Evolutionary conservation across 2,113 vertebrate species (phyloP).

Genomic region (Vimba vimba): DNA sequence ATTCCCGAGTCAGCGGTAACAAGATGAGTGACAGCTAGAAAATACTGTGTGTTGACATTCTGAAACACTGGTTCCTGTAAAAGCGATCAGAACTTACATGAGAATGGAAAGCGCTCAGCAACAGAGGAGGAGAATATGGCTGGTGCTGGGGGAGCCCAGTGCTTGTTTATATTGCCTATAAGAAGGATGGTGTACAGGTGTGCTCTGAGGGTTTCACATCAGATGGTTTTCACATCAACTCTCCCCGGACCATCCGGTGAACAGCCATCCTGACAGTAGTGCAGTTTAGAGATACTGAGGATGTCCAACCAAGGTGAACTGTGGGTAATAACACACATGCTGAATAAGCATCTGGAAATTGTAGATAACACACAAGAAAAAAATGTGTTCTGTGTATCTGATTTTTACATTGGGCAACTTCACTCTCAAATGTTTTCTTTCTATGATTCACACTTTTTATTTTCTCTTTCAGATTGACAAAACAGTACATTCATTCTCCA

Average conservation of each 20-base stretch:
- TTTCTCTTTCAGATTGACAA: no score
- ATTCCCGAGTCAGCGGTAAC: background rate
- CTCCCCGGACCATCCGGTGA: slow-evolving; percentile 22
- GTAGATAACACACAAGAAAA: slow-evolving; percentile 5
- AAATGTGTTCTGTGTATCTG: background rate
- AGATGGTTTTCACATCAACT: slow-evolving; percentile 56
- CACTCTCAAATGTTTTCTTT: slow-evolving; percentile 7
- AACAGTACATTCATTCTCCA: no score
- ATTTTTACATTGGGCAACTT: background rate
- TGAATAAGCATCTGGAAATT: slow-evolving; percentile 1
- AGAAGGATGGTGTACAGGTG: slow-evolving; percentile 38
- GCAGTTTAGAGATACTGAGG: slow-evolving; percentile 22
- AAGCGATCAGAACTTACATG: slow-evolving; percentile 2
- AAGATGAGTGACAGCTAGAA: background rate
- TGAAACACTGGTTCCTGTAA: slow-evolving; percentile 3
- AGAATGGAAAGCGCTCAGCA: slow-evolving; percentile 17
- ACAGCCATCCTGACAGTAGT: slow-evolving; percentile 8
- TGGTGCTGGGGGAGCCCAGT: background rate
- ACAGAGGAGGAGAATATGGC: background rate
- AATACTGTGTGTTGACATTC: background rate
- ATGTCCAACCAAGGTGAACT: slow-evolving; percentile 11
- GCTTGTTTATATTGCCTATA: slow-evolving; percentile 34
- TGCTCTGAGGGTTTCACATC: slow-evolving; percentile 41
- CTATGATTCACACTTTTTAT: no score
- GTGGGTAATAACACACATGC: slow-evolving; percentile 5